Evolutionary conservation across 2,888 invertebrate species (phyloP), one percentile per base, ranked within the genome.

Genomic region (Phortica magna): DNA sequence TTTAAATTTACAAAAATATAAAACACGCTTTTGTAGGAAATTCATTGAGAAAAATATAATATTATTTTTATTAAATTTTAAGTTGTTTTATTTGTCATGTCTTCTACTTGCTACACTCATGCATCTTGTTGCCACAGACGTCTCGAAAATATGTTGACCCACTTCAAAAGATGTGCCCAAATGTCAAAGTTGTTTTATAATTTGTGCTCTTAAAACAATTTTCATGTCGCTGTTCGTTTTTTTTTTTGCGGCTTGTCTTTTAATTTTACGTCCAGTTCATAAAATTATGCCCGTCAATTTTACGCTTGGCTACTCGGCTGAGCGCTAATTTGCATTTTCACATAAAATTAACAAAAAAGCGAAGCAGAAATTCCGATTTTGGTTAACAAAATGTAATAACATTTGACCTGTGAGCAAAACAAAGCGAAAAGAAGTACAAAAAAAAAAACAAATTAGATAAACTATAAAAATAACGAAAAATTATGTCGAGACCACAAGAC

Each of bases 231-330:
- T 31, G 31, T 31, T 7, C 7, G 0, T 48, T 9, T 48, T 48
- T 1, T 48, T 48, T 14, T 48, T 2, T 48, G 14, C 5, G 48
- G 10, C 6, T 12, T 48, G n/a, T 48, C 31, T 31, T 3, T 48
- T 77, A 80, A 74, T 65, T 65, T 22, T 31, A 65, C 39, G 22
- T 22, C 61, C n/a, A 22, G 39, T 48, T 48, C 48, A 48, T 48
- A 48, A 48, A 48, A 12, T 48, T 48, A 14, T 14, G 48, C n/a
- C 19, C 43, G 12, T 43, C 68, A 68, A 68, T 68, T 68, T 68
- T 19, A 43, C 68, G 43, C 68, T 43, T 68, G 43, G 68, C 19
- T 22, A 68, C 68, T 43, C 68, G 43, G 43, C 48, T 68, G 17
- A 4, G 48, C 19, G 17, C 48, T 48, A 42, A 68, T 68, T 68